A percentile compares a stretch with the other conserved stretches of the same genome.
phyloP scores from a whole-genome alignment of 1,140 invertebrate genomes.

The Heliothis virescens region DNA sequence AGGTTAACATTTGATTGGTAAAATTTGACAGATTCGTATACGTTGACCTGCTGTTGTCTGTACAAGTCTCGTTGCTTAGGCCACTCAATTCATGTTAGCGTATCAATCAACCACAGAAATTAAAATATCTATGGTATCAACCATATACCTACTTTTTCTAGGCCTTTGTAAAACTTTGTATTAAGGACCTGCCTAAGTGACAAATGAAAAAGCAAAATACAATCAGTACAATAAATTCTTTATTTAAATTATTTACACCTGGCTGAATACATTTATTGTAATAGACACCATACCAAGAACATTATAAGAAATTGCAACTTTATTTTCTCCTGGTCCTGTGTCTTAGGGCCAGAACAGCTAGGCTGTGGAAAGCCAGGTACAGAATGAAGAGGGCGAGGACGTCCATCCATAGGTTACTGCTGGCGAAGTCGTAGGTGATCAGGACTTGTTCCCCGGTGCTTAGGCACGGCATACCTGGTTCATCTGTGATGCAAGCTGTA shows the following conservation, averaged over 20 bases:
- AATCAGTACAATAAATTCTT: slow-evolving; percentile 38
- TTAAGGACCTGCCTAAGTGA: no score
- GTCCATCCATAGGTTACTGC: slow-evolving; percentile 88
- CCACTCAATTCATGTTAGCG: no score
- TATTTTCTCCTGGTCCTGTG: slow-evolving; percentile 88
- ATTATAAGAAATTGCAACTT: slow-evolving; percentile 45
- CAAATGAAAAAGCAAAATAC: background rate
- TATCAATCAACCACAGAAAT: no score
- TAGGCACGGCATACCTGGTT: slow-evolving; percentile 89
- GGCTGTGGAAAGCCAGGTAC: slow-evolving; percentile 90
- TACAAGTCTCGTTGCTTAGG: no score
- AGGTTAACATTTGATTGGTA: no score
- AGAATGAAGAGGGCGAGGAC: slow-evolving; percentile 89
- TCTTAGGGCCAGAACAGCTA: slow-evolving; percentile 89
- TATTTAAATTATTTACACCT: slow-evolving; percentile 56
- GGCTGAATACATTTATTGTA: slow-evolving; percentile 43
- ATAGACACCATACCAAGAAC: slow-evolving; percentile 52
- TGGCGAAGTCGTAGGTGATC: slow-evolving; percentile 90
- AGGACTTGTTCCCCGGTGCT: slow-evolving; percentile 90
- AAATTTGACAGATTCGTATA: no score
- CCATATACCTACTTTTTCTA: no score
- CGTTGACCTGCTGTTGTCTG: no score
- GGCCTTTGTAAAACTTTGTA: no score
- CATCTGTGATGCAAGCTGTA: slow-evolving; percentile 88
- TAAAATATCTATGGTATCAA: no score